Conservation (phyloP, 2,888 invertebrate genomes). For the Cotesia congregata region DNA sequence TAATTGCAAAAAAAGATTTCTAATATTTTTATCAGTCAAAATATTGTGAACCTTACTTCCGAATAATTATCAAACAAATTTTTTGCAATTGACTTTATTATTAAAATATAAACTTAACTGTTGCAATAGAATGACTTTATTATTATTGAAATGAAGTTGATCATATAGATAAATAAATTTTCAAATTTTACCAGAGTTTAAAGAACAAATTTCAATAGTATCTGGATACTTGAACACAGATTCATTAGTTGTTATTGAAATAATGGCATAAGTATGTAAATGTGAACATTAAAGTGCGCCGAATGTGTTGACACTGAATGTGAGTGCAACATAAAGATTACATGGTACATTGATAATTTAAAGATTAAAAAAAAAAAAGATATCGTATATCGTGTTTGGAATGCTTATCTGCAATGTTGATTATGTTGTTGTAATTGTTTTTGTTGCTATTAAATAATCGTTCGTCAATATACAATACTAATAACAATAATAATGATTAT, state of each 20-base stretch:
- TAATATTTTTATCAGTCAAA: too few species aligned
- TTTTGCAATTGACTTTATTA: too few species aligned
- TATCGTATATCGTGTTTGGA: conserved; percentile 44
- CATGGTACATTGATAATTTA: conserved; percentile 55
- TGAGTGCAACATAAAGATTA: conserved; percentile 56
- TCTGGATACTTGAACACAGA: conserved; percentile 24
- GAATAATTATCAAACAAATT: too few species aligned
- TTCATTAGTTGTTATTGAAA: conserved; percentile 29
- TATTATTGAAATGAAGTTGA: not conserved
- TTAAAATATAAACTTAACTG: too few species aligned
- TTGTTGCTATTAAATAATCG: conserved; percentile 44
- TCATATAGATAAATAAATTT: not conserved
- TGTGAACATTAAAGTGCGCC: conserved; percentile 31
- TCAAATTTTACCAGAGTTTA: too few species aligned
- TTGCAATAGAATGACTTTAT: too few species aligned
- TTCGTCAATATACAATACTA: conserved; percentile 48
- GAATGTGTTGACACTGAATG: conserved; percentile 51
- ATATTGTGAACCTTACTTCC: too few species aligned
- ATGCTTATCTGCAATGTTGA: conserved; percentile 51
- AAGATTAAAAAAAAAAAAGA: conserved; percentile 55
- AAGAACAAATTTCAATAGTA: not conserved
- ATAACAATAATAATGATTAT: not conserved
- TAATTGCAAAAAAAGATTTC: too few species aligned
- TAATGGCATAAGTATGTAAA: conserved; percentile 22
- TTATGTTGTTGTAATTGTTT: conserved; percentile 2